Evolutionary conservation across 2,113 vertebrate genomes (phyloP), one percentile per base, ranked within the genome.

Genomic region (Menura novaehollandiae): DNA sequence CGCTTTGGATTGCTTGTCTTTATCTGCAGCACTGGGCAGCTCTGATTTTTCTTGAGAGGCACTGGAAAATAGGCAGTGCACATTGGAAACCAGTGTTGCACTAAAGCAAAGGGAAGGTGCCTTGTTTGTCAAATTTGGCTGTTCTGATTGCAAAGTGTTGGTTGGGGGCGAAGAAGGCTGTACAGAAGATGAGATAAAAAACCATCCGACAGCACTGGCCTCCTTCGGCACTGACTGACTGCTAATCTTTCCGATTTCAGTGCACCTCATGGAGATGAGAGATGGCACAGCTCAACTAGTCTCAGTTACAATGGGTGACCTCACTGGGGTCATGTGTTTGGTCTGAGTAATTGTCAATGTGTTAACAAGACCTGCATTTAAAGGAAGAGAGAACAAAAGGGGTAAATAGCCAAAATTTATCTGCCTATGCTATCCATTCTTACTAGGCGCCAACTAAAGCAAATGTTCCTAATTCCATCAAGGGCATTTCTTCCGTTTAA

Each of bases 401-500:
- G 51, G 23, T 75, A 80, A 63, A 60, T 52, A 28, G 9, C 26
- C 73, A 47, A 75, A 75, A 71, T 60, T 62, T 55, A 46, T 77
- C 77, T 75, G 44, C 66, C 69, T 75, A 11, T 63, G 17, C 46
- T 60, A 72, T 67, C 62, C 39, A 21, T 87, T 90, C 80, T 96
- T 96, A 93, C 55, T 27, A 79, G 90, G 39, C 81, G 87, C 64
- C 27, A 74, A 26, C 87, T 82, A 39, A 92, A 89, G 68, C 41
- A 91, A 96, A 86, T 22, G 43, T 84, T 97, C 90, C 95, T 83
- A 81, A 71, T 94, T 95, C 79, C 87, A 96, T 95, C 98, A 98
- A 98, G 98, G 98, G 82, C 98, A 97, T 97, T 96, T 92, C 94
- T 97, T 93, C 93, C 30, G 0, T 97, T 97, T 98, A 98, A 96